phyloP scores from a whole-genome alignment of 2,113 vertebrate species.

The Acrocephalus kingi region DNA sequence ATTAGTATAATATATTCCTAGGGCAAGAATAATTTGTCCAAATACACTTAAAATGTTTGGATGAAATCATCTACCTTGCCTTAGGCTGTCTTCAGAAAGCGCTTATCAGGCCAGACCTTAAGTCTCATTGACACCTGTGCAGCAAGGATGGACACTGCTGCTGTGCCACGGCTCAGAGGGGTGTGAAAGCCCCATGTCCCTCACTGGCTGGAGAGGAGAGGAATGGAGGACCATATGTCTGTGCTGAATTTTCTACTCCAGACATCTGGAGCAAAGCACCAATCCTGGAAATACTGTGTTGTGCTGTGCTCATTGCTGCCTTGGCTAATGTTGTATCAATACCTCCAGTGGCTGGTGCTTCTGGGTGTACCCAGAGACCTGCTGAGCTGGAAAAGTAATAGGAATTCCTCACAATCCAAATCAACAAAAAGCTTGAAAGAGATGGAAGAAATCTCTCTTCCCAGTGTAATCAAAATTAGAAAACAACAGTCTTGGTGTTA shows the following conservation, averaged over 20 bases:
- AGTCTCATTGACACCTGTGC: background rate
- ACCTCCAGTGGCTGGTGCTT: background rate
- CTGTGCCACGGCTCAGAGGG: fast-evolving
- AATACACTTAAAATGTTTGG: background rate
- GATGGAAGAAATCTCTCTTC: background rate
- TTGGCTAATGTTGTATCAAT: background rate
- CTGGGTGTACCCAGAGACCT: background rate
- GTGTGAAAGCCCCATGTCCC: fast-evolving
- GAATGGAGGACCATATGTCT: fast-evolving
- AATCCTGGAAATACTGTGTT: background rate
- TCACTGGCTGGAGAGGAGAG: background rate
- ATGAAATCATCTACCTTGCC: background rate
- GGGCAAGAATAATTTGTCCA: background rate
- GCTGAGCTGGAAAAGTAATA: background rate
- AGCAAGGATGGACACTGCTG: fast-evolving
- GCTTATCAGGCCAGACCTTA: background rate
- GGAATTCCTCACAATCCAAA: background rate
- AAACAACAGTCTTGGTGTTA: background rate
- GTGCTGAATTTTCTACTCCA: background rate
- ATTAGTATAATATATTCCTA: background rate
- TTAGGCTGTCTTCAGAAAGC: background rate
- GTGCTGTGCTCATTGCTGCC: background rate
- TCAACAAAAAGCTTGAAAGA: background rate
- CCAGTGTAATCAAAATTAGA: background rate
- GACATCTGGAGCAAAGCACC: background rate